Evolutionary conservation across 2,113 vertebrate species (phyloP).

Genomic region (Coreoperca whiteheadi): DNA sequence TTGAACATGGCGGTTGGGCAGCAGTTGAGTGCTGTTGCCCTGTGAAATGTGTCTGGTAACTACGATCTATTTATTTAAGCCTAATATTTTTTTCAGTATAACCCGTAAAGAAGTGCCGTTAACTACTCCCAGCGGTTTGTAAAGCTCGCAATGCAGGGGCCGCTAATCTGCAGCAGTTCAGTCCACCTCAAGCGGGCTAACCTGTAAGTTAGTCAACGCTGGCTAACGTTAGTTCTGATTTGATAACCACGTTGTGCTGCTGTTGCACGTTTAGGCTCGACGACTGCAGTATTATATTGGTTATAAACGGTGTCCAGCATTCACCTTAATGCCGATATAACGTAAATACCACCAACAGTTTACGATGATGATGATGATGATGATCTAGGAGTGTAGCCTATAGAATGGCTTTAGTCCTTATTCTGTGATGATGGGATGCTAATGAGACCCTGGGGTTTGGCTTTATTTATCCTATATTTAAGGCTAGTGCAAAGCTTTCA

Average conservation of each 20-base stretch:
- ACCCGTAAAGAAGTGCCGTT: not conserved
- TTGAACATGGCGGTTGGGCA: slow-evolving; percentile 2
- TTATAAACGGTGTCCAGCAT: not conserved
- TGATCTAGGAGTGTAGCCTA: too few species aligned
- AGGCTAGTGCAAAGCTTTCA: not conserved
- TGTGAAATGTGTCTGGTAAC: slow-evolving; percentile 40
- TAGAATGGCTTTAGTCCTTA: not conserved
- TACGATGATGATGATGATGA: too few species aligned
- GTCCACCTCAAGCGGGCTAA: not conserved
- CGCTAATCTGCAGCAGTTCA: not conserved
- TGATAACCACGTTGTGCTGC: slow-evolving; percentile 26
- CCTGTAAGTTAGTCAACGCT: not conserved
- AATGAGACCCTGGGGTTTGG: not conserved
- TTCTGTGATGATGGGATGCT: not conserved
- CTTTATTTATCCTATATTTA: not conserved
- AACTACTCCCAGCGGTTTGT: accelerated
- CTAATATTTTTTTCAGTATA: not conserved
- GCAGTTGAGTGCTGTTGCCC: not conserved
- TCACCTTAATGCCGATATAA: not conserved
- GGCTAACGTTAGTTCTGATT: not conserved
- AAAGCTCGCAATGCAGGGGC: not conserved
- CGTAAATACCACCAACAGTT: not conserved
- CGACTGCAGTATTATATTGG: not conserved
- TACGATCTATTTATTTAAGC: too few species aligned
- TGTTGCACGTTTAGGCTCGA: not conserved